Conservation (phyloP, 2,888 invertebrate species). For the Miltochrista miniata region DNA sequence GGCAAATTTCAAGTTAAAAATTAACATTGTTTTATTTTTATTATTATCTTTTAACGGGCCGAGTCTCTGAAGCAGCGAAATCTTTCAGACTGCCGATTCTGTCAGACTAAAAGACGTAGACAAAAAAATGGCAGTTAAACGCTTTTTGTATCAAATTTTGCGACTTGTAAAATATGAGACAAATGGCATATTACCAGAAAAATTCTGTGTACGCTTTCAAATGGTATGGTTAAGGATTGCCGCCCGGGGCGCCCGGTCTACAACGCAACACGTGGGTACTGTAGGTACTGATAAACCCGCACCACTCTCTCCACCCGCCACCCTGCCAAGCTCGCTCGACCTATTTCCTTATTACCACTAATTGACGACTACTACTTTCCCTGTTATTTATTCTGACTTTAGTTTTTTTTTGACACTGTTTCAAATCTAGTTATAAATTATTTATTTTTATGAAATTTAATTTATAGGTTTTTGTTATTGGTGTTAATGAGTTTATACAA, state of each 20-base stretch:
- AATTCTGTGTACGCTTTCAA: background rate
- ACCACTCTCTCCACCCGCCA: slow-evolving; percentile 9
- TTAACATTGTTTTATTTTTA: too few species aligned
- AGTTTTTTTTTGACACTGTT: background rate
- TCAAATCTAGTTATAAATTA: background rate
- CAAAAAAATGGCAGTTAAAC: too few species aligned
- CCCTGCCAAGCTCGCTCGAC: slow-evolving; percentile 23
- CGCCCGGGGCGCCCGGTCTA: background rate
- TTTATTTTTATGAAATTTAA: background rate
- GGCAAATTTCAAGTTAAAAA: too few species aligned
- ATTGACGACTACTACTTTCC: slow-evolving; percentile 18
- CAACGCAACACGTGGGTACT: slow-evolving; percentile 9
- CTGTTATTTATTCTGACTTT: slow-evolving; percentile 4
- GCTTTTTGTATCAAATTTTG: too few species aligned
- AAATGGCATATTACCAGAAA: background rate
- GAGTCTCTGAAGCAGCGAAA: too few species aligned
- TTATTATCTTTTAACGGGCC: too few species aligned
- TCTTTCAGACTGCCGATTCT: too few species aligned
- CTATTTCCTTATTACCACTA: slow-evolving; percentile 30
- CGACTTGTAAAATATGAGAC: too few species aligned
- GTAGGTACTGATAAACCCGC: too few species aligned
- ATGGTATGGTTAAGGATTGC: background rate
- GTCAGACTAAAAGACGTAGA: too few species aligned
- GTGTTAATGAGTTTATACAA: background rate
- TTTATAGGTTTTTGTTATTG: too few species aligned